Evolutionary conservation across 2,888 invertebrate species (phyloP).

Genomic region (Ennomos erosarius): DNA sequence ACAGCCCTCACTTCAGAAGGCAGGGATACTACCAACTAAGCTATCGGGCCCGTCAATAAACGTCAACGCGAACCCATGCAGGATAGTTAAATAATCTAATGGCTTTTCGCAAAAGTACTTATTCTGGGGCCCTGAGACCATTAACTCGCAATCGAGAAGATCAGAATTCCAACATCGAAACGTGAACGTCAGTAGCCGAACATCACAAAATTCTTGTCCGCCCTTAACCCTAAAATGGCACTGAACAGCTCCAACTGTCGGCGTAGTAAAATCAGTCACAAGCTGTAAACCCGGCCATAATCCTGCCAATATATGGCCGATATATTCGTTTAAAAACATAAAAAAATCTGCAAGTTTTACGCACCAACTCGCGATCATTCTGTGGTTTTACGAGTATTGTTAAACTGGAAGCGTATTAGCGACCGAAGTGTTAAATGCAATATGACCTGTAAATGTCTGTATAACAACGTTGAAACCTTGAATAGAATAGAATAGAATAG

Average conservation of each 20-base stretch:
- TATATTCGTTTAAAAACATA: conserved; percentile 59
- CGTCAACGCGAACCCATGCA: too few relatives aligned
- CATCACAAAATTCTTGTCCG: conserved; percentile 17
- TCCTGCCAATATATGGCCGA: conserved; percentile 74
- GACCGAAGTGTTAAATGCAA: conserved; percentile 29
- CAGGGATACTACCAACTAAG: too few relatives aligned
- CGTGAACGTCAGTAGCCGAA: conserved; percentile 15
- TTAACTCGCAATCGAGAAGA: not conserved
- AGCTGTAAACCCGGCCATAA: conserved; percentile 76
- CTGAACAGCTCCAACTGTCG: conserved; percentile 57
- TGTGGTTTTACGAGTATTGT: conserved; percentile 72
- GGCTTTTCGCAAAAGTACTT: too few relatives aligned
- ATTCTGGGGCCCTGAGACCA: too few relatives aligned
- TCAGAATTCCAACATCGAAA: conserved; percentile 1
- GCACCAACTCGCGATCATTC: conserved; percentile 15
- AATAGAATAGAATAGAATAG: too few relatives aligned
- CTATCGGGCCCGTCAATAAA: too few relatives aligned
- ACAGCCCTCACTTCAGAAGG: too few relatives aligned
- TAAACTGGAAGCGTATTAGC: conserved; percentile 68
- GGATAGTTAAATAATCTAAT: too few relatives aligned
- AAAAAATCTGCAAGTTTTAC: conserved; percentile 41
- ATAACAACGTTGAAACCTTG: not conserved
- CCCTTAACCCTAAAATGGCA: conserved; percentile 43
- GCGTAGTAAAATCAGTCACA: conserved; percentile 81
- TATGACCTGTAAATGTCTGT: conserved; percentile 3